phyloP scores from a whole-genome alignment of 2,113 vertebrate species.

The Syrmaticus mikado region DNA sequence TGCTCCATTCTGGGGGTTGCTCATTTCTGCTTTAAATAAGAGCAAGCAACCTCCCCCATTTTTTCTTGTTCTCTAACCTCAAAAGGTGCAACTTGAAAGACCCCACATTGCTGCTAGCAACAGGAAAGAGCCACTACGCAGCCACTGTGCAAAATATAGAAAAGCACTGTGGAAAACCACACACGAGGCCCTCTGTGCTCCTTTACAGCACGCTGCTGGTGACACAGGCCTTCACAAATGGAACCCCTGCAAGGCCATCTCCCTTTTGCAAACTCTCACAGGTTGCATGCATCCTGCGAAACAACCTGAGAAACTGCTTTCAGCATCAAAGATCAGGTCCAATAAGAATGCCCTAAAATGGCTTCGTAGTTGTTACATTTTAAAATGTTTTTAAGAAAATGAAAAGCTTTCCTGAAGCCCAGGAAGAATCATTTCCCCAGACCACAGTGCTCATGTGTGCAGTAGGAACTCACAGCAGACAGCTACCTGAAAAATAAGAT shows the following conservation, averaged over 20 bases:
- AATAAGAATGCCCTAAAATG: rapidly evolving
- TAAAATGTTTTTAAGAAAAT: neutral
- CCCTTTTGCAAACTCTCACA: neutral
- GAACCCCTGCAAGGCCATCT: neutral
- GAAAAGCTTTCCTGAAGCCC: neutral
- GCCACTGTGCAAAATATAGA: neutral
- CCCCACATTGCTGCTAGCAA: neutral
- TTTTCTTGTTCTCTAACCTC: neutral
- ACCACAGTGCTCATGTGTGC: neutral
- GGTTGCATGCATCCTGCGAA: rapidly evolving
- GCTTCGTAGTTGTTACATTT: neutral
- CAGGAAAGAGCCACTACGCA: conserved; percentile 1
- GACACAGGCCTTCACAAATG: neutral
- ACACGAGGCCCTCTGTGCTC: neutral
- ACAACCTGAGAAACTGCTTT: neutral
- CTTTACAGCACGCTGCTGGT: neutral
- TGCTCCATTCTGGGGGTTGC: neutral
- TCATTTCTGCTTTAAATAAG: neutral
- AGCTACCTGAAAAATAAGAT: neutral
- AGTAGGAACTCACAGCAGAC: neutral
- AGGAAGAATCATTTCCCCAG: neutral
- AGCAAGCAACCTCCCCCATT: neutral
- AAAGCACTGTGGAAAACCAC: conserved; percentile 1
- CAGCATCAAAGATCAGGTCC: neutral
- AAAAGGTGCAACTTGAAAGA: neutral